Evolutionary conservation across 2,113 vertebrate genomes (phyloP).

Genomic region (Solenodon paradoxus): DNA sequence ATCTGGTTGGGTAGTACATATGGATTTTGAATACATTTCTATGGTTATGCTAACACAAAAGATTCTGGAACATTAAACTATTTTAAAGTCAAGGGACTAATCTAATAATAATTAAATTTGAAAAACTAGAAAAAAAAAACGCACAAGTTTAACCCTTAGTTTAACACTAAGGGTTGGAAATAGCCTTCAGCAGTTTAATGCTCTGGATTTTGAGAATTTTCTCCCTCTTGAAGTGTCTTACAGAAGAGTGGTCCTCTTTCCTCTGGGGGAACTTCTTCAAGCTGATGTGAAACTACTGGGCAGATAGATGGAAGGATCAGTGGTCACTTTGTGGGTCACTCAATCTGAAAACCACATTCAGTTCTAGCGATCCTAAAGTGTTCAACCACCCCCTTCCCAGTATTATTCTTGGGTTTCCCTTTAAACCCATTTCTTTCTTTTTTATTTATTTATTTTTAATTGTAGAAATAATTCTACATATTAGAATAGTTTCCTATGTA

Average conservation of each 20-base stretch:
- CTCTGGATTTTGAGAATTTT: background rate
- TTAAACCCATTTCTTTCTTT: slow-evolving; percentile 16
- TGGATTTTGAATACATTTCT: background rate
- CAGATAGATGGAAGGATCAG: background rate
- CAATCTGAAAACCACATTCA: background rate
- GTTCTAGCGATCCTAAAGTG: background rate
- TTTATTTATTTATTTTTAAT: too few relatives aligned
- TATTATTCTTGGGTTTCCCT: background rate
- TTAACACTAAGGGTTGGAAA: background rate
- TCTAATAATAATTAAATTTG: background rate
- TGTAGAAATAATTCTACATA: too few relatives aligned
- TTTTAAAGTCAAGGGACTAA: background rate
- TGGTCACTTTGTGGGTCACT: background rate
- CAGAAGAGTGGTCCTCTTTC: background rate
- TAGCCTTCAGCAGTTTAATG: too few relatives aligned
- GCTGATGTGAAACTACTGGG: background rate
- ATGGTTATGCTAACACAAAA: background rate
- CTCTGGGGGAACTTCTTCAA: background rate
- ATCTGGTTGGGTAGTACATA: background rate
- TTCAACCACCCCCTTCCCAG: too few relatives aligned
- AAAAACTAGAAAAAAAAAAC: background rate
- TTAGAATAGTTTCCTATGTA: too few relatives aligned
- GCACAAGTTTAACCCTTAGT: too few relatives aligned
- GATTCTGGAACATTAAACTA: background rate
- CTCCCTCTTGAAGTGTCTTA: background rate